phyloP scores from a whole-genome alignment of 1,140 invertebrate species.

The Magallana gigas region DNA sequence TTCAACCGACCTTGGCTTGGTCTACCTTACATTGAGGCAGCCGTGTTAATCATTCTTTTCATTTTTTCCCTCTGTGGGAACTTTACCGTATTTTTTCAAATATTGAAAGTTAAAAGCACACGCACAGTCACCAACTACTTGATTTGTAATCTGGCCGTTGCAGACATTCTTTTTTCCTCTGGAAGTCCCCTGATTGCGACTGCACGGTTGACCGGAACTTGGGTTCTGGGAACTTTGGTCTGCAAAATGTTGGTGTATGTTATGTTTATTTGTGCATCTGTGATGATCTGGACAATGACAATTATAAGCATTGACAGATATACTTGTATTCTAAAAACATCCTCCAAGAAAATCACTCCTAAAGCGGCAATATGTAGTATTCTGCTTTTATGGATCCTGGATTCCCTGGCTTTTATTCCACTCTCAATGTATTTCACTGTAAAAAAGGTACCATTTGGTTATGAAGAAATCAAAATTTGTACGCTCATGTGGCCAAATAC shows the following conservation, averaged over 20 bases:
- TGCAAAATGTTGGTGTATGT: constrained; percentile 65
- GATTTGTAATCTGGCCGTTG: constrained; percentile 70
- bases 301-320: constrained; percentile 73
- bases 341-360: constrained; percentile 57
- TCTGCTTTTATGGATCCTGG: constrained; percentile 65
- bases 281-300: constrained; percentile 74
- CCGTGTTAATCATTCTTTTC: constrained; percentile 61
- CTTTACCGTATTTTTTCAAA: constrained; percentile 60
- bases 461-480: constrained; percentile 61
- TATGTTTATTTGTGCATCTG: constrained; percentile 66
- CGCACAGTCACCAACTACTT: constrained; percentile 70
- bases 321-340: constrained; percentile 62
- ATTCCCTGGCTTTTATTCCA: constrained; percentile 58
- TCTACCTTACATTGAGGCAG: constrained; percentile 62
- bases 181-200: constrained; percentile 67
- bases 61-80: constrained; percentile 75
- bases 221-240: constrained; percentile 67
- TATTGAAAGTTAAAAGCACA: constrained; percentile 60
- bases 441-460: constrained; percentile 55
- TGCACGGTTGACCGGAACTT: constrained; percentile 63
- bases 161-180: constrained; percentile 68
- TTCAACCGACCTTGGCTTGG: constrained; percentile 67
- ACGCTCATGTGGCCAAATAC: constrained; percentile 69
- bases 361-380: constrained; percentile 57
- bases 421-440: constrained; percentile 67